These are phyloP conservation scores for Cyprinodon tularosa DNA, from an alignment of 2,113 vertebrate species.

Conservation along the genomic window DNA sequence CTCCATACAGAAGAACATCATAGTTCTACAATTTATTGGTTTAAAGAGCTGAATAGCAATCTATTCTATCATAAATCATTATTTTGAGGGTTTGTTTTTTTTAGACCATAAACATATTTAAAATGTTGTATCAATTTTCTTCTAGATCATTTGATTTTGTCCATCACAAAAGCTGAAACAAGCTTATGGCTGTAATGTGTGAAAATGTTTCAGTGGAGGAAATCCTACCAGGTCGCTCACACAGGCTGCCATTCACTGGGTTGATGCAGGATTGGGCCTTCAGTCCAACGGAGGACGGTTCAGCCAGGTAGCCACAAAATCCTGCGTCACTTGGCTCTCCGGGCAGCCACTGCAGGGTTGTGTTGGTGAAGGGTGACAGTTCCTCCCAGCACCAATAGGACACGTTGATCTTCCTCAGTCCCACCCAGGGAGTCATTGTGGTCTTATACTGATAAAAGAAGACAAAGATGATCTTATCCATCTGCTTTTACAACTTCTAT, in stretches of 20 bases:
- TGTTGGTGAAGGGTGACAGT: constrained; percentile 98
- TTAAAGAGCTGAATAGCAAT: no score
- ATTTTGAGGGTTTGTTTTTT: no score
- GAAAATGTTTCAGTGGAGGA: no score
- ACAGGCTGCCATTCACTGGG: constrained; percentile 87
- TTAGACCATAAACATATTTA: no score
- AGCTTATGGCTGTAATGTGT: no score
- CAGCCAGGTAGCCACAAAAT: constrained; percentile 93
- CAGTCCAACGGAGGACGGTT: constrained; percentile 84
- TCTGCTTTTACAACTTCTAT: background rate
- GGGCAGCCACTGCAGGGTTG: constrained; percentile 88
- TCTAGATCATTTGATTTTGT: no score
- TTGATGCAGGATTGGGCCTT: constrained; percentile 92
- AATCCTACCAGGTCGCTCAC: constrained; percentile 88
- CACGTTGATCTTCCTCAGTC: constrained; percentile 94
- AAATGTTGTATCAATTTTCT: no score
- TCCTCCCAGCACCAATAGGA: constrained; percentile 99
- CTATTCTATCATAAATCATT: no score
- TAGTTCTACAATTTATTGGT: no score
- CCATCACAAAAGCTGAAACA: background rate
- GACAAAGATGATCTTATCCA: background rate
- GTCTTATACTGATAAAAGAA: constrained; percentile 80
- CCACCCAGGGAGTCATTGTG: constrained; percentile 93
- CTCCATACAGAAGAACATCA: no score
- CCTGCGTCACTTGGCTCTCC: constrained; percentile 93